phyloP scores from a whole-genome alignment of 2,113 vertebrate genomes.

The Montifringilla adamsi region DNA sequence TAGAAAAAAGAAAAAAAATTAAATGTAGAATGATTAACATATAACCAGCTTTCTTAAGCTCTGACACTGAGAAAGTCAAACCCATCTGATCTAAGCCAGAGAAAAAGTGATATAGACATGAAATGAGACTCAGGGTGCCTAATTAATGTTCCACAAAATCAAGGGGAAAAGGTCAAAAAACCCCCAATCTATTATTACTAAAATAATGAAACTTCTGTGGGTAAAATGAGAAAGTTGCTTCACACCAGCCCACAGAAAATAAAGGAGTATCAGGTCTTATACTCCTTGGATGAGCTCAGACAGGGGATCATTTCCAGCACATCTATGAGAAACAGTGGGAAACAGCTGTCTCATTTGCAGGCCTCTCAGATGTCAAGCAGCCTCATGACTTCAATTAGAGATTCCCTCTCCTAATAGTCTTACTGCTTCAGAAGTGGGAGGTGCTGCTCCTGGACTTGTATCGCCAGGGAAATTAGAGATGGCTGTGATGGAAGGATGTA shows the following conservation, averaged over 20 bases:
- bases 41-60: neutral
- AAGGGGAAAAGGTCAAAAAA: neutral
- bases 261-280: neutral
- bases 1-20: accelerated
- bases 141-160: neutral
- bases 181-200: neutral
- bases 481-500: neutral
- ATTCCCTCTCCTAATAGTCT: neutral
- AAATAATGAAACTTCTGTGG: neutral
- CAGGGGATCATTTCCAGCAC: neutral
- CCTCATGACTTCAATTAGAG: neutral
- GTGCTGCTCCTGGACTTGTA: neutral
- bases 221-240: neutral
- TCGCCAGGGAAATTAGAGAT: neutral
- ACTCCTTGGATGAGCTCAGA: neutral
- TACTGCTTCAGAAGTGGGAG: neutral
- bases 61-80: neutral
- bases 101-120: neutral
- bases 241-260: neutral
- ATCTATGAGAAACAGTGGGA: neutral
- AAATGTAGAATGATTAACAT: neutral
- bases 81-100: neutral
- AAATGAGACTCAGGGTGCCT: neutral
- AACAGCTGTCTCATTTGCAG: neutral
- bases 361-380: neutral